A percentile compares a stretch with the other conserved stretches of the same genome.
phyloP scores from a whole-genome alignment of 92 coral and sea anemone genomes.

The Palythoa grandiflora region DNA sequence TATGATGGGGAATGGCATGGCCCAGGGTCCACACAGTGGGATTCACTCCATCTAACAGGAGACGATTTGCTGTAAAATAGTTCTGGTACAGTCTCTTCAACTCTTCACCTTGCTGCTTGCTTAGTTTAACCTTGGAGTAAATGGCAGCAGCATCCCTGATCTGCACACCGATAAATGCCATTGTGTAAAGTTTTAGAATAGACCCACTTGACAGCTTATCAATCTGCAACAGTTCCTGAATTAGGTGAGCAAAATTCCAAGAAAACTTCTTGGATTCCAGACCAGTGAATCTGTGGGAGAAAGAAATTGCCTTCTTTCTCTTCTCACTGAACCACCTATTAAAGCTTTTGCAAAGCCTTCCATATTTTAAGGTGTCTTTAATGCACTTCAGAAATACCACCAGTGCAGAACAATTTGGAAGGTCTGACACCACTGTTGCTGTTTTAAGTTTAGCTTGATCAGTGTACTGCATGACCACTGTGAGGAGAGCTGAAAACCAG shows the following conservation, averaged over 20 bases:
- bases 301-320: neutral
- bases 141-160: constrained; percentile 61
- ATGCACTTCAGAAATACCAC: constrained; percentile 23
- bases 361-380: constrained; percentile 40
- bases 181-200: constrained; percentile 47
- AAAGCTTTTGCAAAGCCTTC: constrained; percentile 19
- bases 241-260: constrained; percentile 46
- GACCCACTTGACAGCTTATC: constrained; percentile 29
- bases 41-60: constrained; percentile 57
- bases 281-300: neutral
- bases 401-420: constrained; percentile 8
- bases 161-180: constrained; percentile 53
- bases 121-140: constrained; percentile 50
- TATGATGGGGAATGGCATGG: constrained; percentile 69
- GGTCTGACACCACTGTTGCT: constrained; percentile 52
- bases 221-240: constrained; percentile 46
- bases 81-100: constrained; percentile 49
- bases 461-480: constrained; percentile 64
- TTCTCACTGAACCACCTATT: neutral
- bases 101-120: constrained; percentile 49
- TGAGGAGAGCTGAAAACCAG: constrained; percentile 59
- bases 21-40: constrained; percentile 71
- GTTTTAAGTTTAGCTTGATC: constrained; percentile 31
- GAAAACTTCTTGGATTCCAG: constrained; percentile 52
- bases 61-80: constrained; percentile 56